Conservation (phyloP, 2,113 vertebrate genomes). For the Protobothrops flavoviridis region DNA sequence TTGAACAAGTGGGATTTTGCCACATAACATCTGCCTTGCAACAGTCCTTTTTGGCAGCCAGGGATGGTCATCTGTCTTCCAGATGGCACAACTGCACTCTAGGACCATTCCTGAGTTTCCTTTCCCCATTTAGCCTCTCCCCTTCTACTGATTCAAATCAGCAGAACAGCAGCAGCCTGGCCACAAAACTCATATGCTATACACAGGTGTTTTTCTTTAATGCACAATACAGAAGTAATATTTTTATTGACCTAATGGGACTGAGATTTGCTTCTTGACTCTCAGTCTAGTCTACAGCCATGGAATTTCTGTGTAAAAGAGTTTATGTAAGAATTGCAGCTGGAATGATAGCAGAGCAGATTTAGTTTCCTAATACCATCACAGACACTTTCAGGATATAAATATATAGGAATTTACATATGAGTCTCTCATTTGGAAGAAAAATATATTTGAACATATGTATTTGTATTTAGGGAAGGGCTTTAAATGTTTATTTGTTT, state of each 20-base stretch:
- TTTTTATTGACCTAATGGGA: background rate
- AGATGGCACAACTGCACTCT: background rate
- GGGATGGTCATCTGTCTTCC: background rate
- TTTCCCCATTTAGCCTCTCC: background rate
- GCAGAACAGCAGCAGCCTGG: background rate
- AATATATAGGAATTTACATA: background rate
- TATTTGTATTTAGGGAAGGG: background rate
- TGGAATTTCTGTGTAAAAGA: background rate
- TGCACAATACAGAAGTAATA: background rate
- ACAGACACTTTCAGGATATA: background rate
- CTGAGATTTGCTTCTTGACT: background rate
- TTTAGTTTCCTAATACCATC: background rate
- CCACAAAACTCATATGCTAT: background rate
- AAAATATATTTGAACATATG: background rate
- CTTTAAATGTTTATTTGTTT: background rate
- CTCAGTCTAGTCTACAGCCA: background rate
- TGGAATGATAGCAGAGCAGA: background rate
- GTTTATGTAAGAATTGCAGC: background rate
- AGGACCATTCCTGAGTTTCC: background rate
- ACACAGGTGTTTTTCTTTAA: background rate
- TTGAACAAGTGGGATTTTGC: background rate
- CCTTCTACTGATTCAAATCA: background rate
- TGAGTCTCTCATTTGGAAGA: background rate
- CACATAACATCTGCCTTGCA: background rate
- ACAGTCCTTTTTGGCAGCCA: background rate